Base-by-base conservation (phyloP, 2,797 vertebrate genomes). In the Manis javanica region DNA sequence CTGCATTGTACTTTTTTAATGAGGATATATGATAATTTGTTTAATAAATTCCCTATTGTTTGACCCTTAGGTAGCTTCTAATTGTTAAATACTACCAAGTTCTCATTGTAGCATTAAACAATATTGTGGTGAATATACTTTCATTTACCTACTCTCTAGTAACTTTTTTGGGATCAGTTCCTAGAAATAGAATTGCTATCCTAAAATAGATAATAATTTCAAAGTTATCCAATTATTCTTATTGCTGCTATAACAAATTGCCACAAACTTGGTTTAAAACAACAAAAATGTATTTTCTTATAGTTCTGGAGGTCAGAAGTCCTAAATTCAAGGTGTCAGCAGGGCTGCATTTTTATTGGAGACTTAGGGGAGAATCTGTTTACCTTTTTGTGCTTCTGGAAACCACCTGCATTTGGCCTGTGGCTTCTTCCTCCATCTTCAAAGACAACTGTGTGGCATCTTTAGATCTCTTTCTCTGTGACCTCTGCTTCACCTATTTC, bases 131-230 rank as follows among this genome's bases (percentile, higher is more conserved):
- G 26, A 71, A 66, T 7, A 7, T 42, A 69, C 13, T 92, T 83
- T 77, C 81, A 75, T 16, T 77, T 88, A 78, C 14, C 37, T 86
- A 71, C 59, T 89, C 71, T 90, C 59, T 87, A 42, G 72, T 85
- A 79, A 24, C 16, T 14, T 61, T n/a, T 64, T 90, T 34, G 57
- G 64, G 49, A 86, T 86, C n/a, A 37, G 23, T 87, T 95, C 21
- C 68, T 83, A 75, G 49, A 91, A 39, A 12, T 51, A 53, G 46
- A 82, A 15, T 75, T 84, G 15, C 26, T 74, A 3, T 87, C 51
- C 63, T 37, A n/a, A 39, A 59, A 34, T 59, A 82, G 29, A 42
- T 77, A 57, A 57, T 29, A 93, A 81, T 51, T 90, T 86, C 49
- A 72, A 85, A 72, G 37, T 79, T 72, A 49, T 49, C n/a, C 26